Evolutionary conservation across 2,888 invertebrate species (phyloP), one percentile per base, ranked within the genome.

Genomic region (Tortricodes alternella): DNA sequence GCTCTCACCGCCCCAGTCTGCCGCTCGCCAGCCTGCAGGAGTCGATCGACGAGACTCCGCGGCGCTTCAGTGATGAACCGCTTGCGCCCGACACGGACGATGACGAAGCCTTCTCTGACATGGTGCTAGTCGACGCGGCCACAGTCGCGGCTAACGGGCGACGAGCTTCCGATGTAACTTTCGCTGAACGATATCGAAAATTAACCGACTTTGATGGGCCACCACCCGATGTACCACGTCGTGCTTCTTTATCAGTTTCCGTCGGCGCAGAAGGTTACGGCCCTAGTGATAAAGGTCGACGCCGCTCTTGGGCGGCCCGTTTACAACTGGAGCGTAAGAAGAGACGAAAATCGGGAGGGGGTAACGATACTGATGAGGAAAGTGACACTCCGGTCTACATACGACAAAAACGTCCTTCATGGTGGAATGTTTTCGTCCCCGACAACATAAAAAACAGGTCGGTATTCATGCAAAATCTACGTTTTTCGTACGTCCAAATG

Each of bases 391-490:
- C 78, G 65, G 80, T 70, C 60, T 92, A 91, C 73, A 86, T 90
- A 32, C 87, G 94, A 21, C 94, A 95, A 80, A 96, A 96, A 79
- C 91, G 96, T 61, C 94, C 94, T 32, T 96, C 96, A 32, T 97
- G 96, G 96, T 97, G 96, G 96, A 96, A 96, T 80, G 95, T 96
- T 62, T 96, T 96, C 78, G 94, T 95, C 39, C 94, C 95, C 46
- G 96, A 96, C 70, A 94, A 94, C 73, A 92, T 93, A 59, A 93
- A 93, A 67, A 91, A 93, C 89, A 95, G 94, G 94, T 95, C 27
- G 43, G 56, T 56, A 44, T 19, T 37, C n/a, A 21, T 11, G 15
- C 7, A 6, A 18, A 29, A 29, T n/a, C 5, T 15, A 3, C 9
- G 16, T 13, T 27, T 3, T 41, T 39, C 13, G 24, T 16, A 24